Base-by-base conservation (phyloP, 2,113 vertebrate genomes). In the Manacus vitellinus region DNA sequence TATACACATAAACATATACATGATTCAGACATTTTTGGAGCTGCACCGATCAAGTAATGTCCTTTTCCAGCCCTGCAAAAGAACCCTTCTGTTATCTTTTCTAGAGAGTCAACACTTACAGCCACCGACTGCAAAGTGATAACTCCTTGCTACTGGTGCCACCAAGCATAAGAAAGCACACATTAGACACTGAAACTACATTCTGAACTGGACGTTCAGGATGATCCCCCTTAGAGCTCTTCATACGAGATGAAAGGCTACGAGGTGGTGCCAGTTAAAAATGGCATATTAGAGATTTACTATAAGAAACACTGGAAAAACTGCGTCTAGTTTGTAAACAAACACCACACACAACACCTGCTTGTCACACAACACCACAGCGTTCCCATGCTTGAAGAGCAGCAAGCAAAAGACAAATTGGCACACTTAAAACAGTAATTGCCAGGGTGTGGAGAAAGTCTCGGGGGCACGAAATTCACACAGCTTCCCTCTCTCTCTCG, bases 1-100 rank as follows among this genome's bases (percentile, higher is more conserved):
- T 8, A 59, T 2, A 21, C 4, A 35, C 6, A 9, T 3, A 49
- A 54, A 33, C 4, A 31, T 23, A 44, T 2, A 13, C 2, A 30
- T 0, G 3, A 39, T 18, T 67, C 47, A 56, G 25, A 33, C 28
- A 59, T 44, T 8, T 52, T 51, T 20, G 39, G 35, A 61, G n/a
- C n/a, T 49, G 37, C 44, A 37, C 33, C 37, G 14, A 72, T 55
- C 44, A 41, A 67, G 23, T 11, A 3, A 61, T 27, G 78, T 12
- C 35, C 24, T 73, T 37, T 41, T 56, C 5, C 59, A 89, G 56
- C 16, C 47, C 33, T 46, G 33, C 24, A 82, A 63, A 74, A 71
- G 43, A 71, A 22, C 16, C 3, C 7, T 67, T 46, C 28, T 14
- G 19, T 62, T 71, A 67, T 17, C 77, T 55, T 51, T 44, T 13